phyloP scores from a whole-genome alignment of 2,113 vertebrate genomes.

The Rissa tridactyla region DNA sequence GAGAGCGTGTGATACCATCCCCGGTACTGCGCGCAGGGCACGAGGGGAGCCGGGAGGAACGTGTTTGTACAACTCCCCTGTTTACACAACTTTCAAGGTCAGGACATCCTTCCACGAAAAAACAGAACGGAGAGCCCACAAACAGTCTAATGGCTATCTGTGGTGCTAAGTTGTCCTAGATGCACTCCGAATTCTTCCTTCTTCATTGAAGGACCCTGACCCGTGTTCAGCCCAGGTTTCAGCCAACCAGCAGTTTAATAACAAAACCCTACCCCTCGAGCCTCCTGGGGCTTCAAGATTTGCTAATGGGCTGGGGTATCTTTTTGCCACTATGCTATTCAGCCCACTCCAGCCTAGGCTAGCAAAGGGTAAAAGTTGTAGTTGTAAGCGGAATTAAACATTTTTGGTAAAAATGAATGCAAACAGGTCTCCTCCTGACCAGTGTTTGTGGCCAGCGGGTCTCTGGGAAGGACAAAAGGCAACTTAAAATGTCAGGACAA shows the following conservation, averaged over 20 bases:
- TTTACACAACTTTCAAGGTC: constrained; percentile 46
- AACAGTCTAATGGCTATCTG: not conserved
- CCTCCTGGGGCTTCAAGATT: not conserved
- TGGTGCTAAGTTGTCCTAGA: not conserved
- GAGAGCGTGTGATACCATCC: not conserved
- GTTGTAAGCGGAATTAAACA: not conserved
- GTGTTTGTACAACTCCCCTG: not conserved
- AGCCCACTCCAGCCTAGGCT: not conserved
- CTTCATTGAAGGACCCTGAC: not conserved
- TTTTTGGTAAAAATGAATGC: not conserved
- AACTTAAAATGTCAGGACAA: not conserved
- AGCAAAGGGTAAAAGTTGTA: not conserved
- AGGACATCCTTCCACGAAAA: not conserved
- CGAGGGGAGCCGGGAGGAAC: not conserved
- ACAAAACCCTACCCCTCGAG: not conserved
- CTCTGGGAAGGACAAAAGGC: not conserved
- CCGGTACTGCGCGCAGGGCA: not conserved
- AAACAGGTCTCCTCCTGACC: not conserved
- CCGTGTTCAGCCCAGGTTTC: not conserved
- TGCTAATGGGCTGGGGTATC: not conserved
- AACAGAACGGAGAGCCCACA: not conserved
- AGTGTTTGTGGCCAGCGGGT: not conserved
- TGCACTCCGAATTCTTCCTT: not conserved
- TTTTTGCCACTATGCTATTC: not conserved
- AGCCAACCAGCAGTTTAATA: not conserved